phyloP scores from a whole-genome alignment of 2,113 vertebrate species.

The Gavia stellata region DNA sequence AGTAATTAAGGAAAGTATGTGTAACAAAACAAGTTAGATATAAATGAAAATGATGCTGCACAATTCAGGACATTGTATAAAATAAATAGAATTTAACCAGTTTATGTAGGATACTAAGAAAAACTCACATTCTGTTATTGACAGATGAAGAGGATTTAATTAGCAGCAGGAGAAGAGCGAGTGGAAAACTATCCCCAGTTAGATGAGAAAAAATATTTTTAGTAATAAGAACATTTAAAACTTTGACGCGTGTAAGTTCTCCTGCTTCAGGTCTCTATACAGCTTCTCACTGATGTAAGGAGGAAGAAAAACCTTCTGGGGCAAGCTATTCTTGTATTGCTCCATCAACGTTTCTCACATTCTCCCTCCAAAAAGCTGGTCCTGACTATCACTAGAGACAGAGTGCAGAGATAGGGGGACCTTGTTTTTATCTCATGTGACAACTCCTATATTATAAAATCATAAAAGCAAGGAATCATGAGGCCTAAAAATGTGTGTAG shows the following conservation, averaged over 20 bases:
- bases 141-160: conserved; percentile 32
- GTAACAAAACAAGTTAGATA: background rate
- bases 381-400: background rate
- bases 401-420: background rate
- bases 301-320: background rate
- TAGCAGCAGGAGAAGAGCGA: background rate
- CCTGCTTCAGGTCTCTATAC: background rate
- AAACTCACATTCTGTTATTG: background rate
- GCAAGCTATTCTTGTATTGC: background rate
- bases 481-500: background rate
- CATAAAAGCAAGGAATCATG: background rate
- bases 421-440: background rate
- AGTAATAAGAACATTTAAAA: background rate
- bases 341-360: background rate
- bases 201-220: background rate
- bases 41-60: conserved; percentile 1
- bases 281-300: background rate
- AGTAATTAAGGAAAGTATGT: background rate
- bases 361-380: background rate
- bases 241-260: background rate
- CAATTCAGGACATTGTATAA: background rate
- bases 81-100: conserved; percentile 15
- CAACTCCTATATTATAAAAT: background rate
- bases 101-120: background rate
- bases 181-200: background rate